Conservation (phyloP, 2,113 vertebrate genomes). For the Chaenocephalus aceratus region DNA sequence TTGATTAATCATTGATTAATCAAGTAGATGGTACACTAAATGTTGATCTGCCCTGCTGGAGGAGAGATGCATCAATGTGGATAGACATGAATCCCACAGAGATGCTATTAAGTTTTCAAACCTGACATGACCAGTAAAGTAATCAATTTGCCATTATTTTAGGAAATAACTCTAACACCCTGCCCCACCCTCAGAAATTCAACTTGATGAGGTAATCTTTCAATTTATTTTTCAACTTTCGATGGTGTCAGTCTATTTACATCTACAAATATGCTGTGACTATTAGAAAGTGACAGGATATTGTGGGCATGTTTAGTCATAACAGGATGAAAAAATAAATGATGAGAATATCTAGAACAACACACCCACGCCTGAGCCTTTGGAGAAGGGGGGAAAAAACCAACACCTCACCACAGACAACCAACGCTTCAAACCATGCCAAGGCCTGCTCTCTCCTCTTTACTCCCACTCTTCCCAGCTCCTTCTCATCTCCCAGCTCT, state of each 20-base stretch:
- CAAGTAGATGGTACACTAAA: background rate
- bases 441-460: constrained; percentile 59
- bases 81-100: background rate
- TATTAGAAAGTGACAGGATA: constrained; percentile 65
- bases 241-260: constrained; percentile 49
- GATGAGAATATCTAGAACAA: constrained; percentile 72
- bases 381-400: constrained; percentile 31
- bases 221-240: constrained; percentile 3
- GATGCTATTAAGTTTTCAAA: background rate
- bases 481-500: constrained; percentile 38
- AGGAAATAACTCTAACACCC: background rate
- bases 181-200: background rate
- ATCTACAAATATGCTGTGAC: constrained; percentile 61
- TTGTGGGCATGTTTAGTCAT: constrained; percentile 71
- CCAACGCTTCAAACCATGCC: constrained; percentile 64
- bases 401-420: constrained; percentile 54
- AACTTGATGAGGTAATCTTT: background rate
- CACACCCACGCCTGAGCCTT: constrained; percentile 70
- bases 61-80: background rate
- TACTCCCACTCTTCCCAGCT: constrained; percentile 62
- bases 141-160: background rate
- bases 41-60: background rate
- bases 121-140: background rate
- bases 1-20: constrained; percentile 49
- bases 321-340: constrained; percentile 25